Evolutionary conservation across 1,140 invertebrate species (phyloP), one percentile per base, ranked within the genome.

Genomic region (Sycophaga agraensis): DNA sequence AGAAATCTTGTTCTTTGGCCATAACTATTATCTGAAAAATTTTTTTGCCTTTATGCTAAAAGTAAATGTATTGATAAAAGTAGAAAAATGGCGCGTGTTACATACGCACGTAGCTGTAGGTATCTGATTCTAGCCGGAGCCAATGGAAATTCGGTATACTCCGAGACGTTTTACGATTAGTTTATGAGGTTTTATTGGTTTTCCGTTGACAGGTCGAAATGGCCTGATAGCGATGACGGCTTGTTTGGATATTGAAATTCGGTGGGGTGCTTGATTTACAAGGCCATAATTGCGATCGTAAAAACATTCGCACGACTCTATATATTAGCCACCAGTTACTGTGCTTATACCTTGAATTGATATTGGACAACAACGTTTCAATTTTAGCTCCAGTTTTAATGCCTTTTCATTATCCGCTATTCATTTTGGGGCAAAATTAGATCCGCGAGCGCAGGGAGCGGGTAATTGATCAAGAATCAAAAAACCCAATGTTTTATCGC

Each of bases 231-330:
- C 37, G 46, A 50, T 50, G 56, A 37, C 45, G 21, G 26, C 28
- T 17, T 50, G 48, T 50, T 50, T 35, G 55, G 34, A 12, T 58
- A 58, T 58, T 22, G 43, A 49, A 46, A 50, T 49, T 49, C 46
- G 56, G 37, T 50, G 14, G 17, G 21, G 17, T 24, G 55, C 22
- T 59, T 59, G 56, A 59, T 59, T 59, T 59, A 59, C 56, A 49
- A 50, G 56, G 46, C 46, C 56, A 49, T 59, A 40, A 59, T 59
- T 59, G 46, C 26, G 56, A 50, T 50, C 56, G 17, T 59, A 59
- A 49, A 59, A 59, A 59, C 12, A 49, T 42, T 59, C 40, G 46
- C 26, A 39, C 45, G 45, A 58, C 43, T 48, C 34, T 22, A 34
- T n/a, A n/a, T 58, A 58, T 49, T 58, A 58, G 24, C 24, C 11